Base-by-base conservation (phyloP, 2,113 vertebrate genomes). In the Corvus cornix region DNA sequence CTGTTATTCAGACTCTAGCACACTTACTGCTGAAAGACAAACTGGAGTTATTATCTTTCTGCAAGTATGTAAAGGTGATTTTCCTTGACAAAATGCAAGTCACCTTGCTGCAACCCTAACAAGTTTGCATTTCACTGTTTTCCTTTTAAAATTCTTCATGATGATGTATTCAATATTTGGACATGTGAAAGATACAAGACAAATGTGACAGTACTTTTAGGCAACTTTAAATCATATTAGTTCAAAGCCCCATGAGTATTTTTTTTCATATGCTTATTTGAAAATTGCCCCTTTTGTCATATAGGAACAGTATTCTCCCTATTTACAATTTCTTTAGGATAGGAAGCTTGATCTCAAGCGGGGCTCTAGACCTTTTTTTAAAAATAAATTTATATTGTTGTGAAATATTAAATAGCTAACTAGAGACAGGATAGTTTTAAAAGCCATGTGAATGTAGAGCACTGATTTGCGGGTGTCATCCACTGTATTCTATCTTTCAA, bases 401-500 rank as follows among this genome's bases (percentile, higher is more conserved):
- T 78, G 62, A 93, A 72, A 37, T 68, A 70, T 64, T 70, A 81
- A 87, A 77, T 49, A 64, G 11, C 23, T 75, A 69, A 23, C 28
- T 64, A 55, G 41, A 82, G 49, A 48, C 31, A 72, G 37, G 31
- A 27, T 55, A 21, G 24, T 60, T 91, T 89, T 72, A 70, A 92
- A 19, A 89, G 48, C 27, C 49, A 41, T 12, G 5, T 73, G 74
- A 80, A 79, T 9, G 14, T 13, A 75, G 49, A 90, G 5, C n/a
- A 46, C 37, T 79, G 81, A 91, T 89, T 92, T 91, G 72, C 5
- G 23, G n/a, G 9, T 75, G 52, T 79, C 62, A 75, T 43, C 60
- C 59, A 21, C 74, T 44, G 28, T n/a, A 68, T 28, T 60, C 75
- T 41, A 33, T 73, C 41, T 93, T 90, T 87, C 66, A 90, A 91